These are phyloP conservation scores for Vanessa atalanta DNA, from an alignment of 1,140 invertebrate species.

Conservation along the genomic window DNA sequence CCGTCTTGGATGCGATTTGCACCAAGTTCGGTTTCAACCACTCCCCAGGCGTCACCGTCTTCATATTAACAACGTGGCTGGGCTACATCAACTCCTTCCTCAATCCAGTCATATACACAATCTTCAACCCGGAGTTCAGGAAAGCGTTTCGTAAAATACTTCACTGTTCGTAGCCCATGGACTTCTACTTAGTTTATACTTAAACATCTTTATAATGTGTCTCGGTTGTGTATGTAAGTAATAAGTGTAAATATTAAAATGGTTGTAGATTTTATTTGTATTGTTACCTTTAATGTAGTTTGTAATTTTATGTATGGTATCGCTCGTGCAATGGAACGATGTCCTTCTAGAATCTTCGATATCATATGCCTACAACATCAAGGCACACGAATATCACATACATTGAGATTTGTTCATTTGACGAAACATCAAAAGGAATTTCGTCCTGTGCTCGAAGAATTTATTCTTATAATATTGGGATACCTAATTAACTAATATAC, in stretches of 20 bases:
- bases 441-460: too few relatives aligned
- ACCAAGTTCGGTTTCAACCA: conserved; percentile 91
- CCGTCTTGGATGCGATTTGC: conserved; percentile 96
- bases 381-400: too few relatives aligned
- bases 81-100: conserved; percentile 99
- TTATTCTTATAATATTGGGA: too few relatives aligned
- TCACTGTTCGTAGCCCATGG: conserved; percentile 80
- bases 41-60: conserved; percentile 92
- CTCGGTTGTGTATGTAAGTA: conserved; percentile 8
- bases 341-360: too few relatives aligned
- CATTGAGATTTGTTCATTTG: too few relatives aligned
- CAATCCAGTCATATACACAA: conserved; percentile 99
- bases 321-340: too few relatives aligned
- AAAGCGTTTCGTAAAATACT: conserved; percentile 99
- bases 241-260: conserved; percentile 9
- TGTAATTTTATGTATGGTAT: not conserved
- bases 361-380: too few relatives aligned
- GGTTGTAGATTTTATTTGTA: not conserved
- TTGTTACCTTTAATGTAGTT: not conserved
- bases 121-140: conserved; percentile 99
- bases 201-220: conserved; percentile 19
- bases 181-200: conserved; percentile 64
- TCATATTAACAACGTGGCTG: conserved; percentile 98
- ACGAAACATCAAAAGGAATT: too few relatives aligned
- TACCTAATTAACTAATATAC: too few relatives aligned